A percentile compares a stretch with the other conserved stretches of the same genome.
phyloP scores from a whole-genome alignment of 2,797 vertebrate genomes.

The Clarias pachynema region DNA sequence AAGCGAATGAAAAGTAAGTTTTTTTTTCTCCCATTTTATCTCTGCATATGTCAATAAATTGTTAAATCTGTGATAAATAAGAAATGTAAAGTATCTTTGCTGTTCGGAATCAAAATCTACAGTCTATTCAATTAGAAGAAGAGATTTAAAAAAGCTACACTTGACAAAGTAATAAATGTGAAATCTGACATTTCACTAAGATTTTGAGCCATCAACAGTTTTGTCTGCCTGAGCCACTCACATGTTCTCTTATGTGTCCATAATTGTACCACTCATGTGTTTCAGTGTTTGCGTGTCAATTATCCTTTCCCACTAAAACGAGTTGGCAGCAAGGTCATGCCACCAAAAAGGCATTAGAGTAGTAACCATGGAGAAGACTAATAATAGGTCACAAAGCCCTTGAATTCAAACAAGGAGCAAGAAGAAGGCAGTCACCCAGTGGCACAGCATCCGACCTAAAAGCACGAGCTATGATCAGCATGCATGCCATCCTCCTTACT shows the following conservation, averaged over 20 bases:
- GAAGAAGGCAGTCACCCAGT: slow-evolving; percentile 14
- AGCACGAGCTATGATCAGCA: slow-evolving; percentile 27
- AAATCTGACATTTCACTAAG: slow-evolving; percentile 4
- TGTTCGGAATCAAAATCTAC: neutral
- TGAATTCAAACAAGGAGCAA: slow-evolving; percentile 31
- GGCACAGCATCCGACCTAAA: slow-evolving; percentile 20
- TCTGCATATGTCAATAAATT: neutral
- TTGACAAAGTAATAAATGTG: neutral
- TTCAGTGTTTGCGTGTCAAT: slow-evolving; percentile 44
- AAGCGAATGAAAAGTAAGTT: neutral
- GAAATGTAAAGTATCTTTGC: neutral
- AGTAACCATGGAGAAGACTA: slow-evolving; percentile 44
- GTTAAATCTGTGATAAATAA: neutral
- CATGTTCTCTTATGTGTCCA: slow-evolving; percentile 17
- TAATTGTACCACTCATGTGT: slow-evolving; percentile 31
- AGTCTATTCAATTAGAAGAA: neutral
- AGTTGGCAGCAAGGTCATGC: slow-evolving; percentile 35
- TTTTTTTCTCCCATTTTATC: neutral
- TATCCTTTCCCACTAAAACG: slow-evolving; percentile 24
- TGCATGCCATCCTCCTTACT: slow-evolving; percentile 51
- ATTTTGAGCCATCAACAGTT: slow-evolving; percentile 12
- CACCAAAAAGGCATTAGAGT: slow-evolving; percentile 39
- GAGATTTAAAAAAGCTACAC: neutral
- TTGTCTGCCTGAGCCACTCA: slow-evolving; percentile 8
- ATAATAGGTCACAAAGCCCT: slow-evolving; percentile 35